Percentiles rank a stretch among this genome's conserved stretches.
Evolutionary conservation across 2,888 invertebrate genomes (phyloP).

Genomic region (Hermaeophaga mercurialis): DNA sequence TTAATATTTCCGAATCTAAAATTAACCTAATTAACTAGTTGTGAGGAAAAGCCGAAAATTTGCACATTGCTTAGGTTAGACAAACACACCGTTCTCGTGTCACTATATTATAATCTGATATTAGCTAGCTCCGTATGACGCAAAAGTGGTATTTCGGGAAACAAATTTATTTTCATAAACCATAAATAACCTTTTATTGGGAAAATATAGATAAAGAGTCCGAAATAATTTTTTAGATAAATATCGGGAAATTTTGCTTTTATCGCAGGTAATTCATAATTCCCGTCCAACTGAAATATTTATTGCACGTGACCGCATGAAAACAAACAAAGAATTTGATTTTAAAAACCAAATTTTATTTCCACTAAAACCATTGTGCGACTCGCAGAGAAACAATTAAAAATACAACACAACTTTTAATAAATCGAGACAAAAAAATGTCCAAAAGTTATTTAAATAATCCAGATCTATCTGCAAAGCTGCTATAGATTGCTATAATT

Average conservation of each 20-base stretch:
- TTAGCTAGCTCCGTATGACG: slow-evolving; percentile 32
- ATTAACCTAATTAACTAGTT: neutral
- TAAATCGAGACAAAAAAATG: too few relatives aligned
- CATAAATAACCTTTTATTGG: slow-evolving; percentile 37
- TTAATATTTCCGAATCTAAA: neutral
- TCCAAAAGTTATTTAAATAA: too few relatives aligned
- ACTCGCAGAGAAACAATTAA: too few relatives aligned
- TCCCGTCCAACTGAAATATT: neutral
- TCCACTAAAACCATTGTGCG: too few relatives aligned
- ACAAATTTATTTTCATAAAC: slow-evolving; percentile 36
- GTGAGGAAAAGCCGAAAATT: slow-evolving; percentile 22
- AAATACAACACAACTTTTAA: too few relatives aligned
- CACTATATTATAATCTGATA: slow-evolving; percentile 33
- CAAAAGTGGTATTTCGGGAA: slow-evolving; percentile 35
- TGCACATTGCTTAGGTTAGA: slow-evolving; percentile 16
- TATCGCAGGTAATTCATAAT: slow-evolving; percentile 4
- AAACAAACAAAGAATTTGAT: too few relatives aligned
- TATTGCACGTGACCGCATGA: neutral
- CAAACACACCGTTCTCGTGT: slow-evolving; percentile 28
- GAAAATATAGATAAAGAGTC: slow-evolving; percentile 31
- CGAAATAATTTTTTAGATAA: slow-evolving; percentile 30
- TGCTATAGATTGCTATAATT: too few relatives aligned
- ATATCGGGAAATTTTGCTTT: slow-evolving; percentile 18
- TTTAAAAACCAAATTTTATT: too few relatives aligned
- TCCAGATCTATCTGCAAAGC: too few relatives aligned